Percentiles rank a stretch among this genome's conserved stretches.
These are phyloP conservation scores for Crocodylus rhombifer DNA, from an alignment of 2,797 vertebrate genomes.

Conservation along the genomic window DNA sequence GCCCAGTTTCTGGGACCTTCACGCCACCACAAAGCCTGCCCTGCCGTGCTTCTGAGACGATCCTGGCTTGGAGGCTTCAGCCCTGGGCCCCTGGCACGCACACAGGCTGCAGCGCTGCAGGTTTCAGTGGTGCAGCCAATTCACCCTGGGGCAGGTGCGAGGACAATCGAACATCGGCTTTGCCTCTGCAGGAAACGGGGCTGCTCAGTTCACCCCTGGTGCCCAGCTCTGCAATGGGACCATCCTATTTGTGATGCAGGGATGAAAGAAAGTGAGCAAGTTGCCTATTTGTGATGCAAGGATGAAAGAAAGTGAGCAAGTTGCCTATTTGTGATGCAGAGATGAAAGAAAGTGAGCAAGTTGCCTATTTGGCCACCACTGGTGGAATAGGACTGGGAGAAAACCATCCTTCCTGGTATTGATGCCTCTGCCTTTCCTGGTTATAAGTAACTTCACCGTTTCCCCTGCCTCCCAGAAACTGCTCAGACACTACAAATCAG, in stretches of 20 bases:
- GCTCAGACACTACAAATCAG: neutral
- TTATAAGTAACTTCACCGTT: neutral
- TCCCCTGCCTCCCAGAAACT: neutral
- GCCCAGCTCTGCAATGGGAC: neutral
- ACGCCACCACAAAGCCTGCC: neutral
- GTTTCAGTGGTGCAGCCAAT: neutral
- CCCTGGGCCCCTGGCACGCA: rapidly evolving
- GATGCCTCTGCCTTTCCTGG: neutral
- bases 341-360: neutral
- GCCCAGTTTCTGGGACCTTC: neutral
- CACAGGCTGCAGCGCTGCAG: neutral
- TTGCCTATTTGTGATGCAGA: too few species aligned
- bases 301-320: neutral
- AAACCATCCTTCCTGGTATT: neutral
- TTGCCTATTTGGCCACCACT: neutral
- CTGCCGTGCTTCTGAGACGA: neutral
- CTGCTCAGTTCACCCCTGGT: rapidly evolving
- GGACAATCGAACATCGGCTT: neutral
- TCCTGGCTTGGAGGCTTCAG: rapidly evolving
- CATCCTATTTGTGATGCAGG: neutral
- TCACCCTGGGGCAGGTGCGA: neutral
- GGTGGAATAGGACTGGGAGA: neutral
- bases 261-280: neutral
- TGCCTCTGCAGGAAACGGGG: rapidly evolving
- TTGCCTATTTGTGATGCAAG: neutral